Conservation (phyloP, 2,888 invertebrate species). For the Alentia gelatinosa region DNA sequence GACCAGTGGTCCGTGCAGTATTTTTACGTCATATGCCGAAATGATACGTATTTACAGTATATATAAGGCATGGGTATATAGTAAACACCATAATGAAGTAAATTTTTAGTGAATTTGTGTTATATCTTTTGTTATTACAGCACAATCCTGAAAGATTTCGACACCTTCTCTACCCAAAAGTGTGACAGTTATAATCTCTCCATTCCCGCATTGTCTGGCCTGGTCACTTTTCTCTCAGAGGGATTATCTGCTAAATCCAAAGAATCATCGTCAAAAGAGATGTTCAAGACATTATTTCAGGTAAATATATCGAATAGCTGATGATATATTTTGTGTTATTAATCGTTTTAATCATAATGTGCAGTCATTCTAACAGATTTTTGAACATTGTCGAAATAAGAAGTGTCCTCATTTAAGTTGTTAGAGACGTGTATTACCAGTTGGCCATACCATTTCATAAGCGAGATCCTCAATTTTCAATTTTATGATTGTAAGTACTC, state of each 20-base stretch:
- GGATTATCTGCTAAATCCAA: not conserved
- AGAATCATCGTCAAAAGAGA: not conserved
- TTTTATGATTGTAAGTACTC: not conserved
- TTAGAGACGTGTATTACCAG: not conserved
- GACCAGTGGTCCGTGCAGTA: not conserved
- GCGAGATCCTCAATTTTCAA: not conserved
- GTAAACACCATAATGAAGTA: not conserved
- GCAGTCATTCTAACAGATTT: not conserved
- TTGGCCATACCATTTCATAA: not conserved
- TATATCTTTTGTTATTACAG: constrained; percentile 81
- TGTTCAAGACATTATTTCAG: constrained; percentile 5
- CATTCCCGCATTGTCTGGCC: constrained; percentile 64
- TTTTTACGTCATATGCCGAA: not conserved
- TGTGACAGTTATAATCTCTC: constrained; percentile 84
- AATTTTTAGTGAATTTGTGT: not conserved
- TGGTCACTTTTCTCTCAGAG: not conserved
- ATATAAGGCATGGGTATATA: not conserved
- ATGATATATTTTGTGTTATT: not conserved
- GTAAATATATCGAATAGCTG: not conserved
- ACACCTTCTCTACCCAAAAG: constrained; percentile 90
- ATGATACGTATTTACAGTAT: not conserved
- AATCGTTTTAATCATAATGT: not conserved
- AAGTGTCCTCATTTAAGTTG: not conserved
- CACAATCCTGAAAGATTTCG: constrained; percentile 85
- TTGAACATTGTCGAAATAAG: not conserved